These are phyloP conservation scores for Embiotoca jacksoni DNA, from an alignment of 2,113 vertebrate species.

Conservation along the genomic window DNA sequence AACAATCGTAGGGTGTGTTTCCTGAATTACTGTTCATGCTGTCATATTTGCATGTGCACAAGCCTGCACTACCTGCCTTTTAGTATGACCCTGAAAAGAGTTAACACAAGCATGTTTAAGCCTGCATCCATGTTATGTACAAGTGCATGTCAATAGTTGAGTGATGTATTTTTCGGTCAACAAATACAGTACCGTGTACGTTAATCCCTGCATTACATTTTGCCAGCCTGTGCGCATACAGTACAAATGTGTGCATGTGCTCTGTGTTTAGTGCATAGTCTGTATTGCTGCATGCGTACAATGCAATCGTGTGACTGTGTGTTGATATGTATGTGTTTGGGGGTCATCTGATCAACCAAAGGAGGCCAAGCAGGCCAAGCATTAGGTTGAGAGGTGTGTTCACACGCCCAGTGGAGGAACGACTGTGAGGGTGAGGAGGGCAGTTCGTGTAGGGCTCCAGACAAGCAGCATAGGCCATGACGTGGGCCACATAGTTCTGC, in stretches of 20 bases:
- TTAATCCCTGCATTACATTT: slow-evolving; percentile 38
- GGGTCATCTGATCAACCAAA: slow-evolving; percentile 80
- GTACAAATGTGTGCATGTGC: slow-evolving; percentile 15
- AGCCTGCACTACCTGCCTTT: background rate
- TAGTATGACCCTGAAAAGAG: slow-evolving; percentile 27
- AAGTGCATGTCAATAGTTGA: background rate
- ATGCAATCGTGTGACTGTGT: background rate
- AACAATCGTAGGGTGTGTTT: background rate
- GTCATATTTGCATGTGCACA: slow-evolving; percentile 13
- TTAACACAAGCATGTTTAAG: slow-evolving; percentile 5
- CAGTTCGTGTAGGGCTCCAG: slow-evolving; percentile 85
- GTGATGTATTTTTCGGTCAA: slow-evolving; percentile 9
- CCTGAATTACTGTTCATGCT: slow-evolving; percentile 5
- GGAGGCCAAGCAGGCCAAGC: slow-evolving; percentile 55
- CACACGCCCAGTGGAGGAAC: slow-evolving; percentile 19
- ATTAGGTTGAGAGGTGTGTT: slow-evolving; percentile 39
- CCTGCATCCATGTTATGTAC: background rate
- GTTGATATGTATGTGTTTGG: background rate
- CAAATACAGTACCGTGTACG: slow-evolving; percentile 27
- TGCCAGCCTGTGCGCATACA: background rate
- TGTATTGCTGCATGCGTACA: slow-evolving; percentile 34
- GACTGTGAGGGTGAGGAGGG: slow-evolving; percentile 54
- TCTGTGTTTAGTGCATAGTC: slow-evolving; percentile 36
- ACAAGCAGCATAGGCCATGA: slow-evolving; percentile 86
- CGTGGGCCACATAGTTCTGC: slow-evolving; percentile 87